These are phyloP conservation scores for Rutilus rutilus DNA, from an alignment of 2,113 vertebrate species.

Conservation along the genomic window DNA sequence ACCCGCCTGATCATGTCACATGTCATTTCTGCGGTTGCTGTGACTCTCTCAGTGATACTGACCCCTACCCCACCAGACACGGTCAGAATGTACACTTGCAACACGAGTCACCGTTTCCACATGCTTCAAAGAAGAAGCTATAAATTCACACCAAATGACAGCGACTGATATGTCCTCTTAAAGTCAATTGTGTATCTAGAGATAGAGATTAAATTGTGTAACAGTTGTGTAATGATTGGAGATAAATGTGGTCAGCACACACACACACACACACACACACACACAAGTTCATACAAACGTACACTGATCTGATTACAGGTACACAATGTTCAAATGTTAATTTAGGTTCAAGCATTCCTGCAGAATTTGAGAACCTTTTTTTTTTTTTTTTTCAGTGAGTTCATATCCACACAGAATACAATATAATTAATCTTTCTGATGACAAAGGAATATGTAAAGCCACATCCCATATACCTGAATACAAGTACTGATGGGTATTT, in stretches of 20 bases:
- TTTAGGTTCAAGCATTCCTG: no score
- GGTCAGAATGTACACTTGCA: slow-evolving; percentile 28
- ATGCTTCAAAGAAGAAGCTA: background rate
- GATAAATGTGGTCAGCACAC: background rate
- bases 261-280: background rate
- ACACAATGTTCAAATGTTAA: no score
- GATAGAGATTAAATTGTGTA: background rate
- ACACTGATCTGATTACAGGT: no score
- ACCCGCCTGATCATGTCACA: slow-evolving; percentile 8
- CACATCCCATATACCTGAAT: background rate
- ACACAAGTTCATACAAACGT: no score
- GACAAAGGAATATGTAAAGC: no score
- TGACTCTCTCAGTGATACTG: background rate
- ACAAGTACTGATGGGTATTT: background rate
- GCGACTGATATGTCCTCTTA: background rate
- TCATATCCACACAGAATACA: no score
- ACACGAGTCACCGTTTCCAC: slow-evolving; percentile 7
- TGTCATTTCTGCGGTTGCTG: background rate
- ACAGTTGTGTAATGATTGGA: background rate
- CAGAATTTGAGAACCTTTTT: no score
- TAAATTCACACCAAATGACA: background rate
- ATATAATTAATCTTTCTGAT: no score
- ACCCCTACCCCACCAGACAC: background rate
- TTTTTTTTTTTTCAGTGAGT: no score
- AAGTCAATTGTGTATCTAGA: background rate